phyloP scores from a whole-genome alignment of 2,888 invertebrate genomes.

The Sesamia inferens region DNA sequence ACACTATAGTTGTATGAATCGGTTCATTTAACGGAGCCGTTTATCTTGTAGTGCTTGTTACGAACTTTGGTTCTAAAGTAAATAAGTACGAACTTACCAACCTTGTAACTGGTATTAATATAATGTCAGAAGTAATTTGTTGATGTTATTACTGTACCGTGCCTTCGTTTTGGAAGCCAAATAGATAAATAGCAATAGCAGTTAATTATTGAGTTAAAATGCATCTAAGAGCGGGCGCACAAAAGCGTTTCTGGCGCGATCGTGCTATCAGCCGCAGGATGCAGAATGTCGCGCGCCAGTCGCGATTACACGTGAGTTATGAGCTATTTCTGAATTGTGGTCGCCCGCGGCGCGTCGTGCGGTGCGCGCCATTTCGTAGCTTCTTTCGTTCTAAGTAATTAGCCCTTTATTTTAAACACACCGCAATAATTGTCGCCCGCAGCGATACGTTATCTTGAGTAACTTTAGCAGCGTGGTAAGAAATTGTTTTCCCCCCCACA shows the following conservation, averaged over 20 bases:
- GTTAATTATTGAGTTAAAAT: conserved; percentile 75
- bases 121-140: conserved; percentile 32
- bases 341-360: conserved; percentile 72
- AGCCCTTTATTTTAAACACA: conserved; percentile 65
- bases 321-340: conserved; percentile 79
- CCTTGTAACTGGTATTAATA: conserved; percentile 41
- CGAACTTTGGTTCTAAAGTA: conserved; percentile 32
- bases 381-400: conserved; percentile 66
- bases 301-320: conserved; percentile 85
- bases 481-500: not conserved
- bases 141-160: conserved; percentile 21
- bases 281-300: conserved; percentile 77
- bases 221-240: conserved; percentile 72
- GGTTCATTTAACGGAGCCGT: conserved; percentile 43
- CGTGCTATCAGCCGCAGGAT: conserved; percentile 82
- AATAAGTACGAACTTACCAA: conserved; percentile 40
- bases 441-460: conserved; percentile 48
- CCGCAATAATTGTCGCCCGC: conserved; percentile 55
- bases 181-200: conserved; percentile 61
- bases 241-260: conserved; percentile 74
- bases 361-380: conserved; percentile 56
- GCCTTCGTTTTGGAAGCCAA: conserved; percentile 34
- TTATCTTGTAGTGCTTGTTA: conserved; percentile 48
- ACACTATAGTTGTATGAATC: conserved; percentile 47
- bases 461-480: conserved; percentile 33